Base-by-base conservation (phyloP, 2,888 invertebrate genomes). In the Callinectes sapidus region DNA sequence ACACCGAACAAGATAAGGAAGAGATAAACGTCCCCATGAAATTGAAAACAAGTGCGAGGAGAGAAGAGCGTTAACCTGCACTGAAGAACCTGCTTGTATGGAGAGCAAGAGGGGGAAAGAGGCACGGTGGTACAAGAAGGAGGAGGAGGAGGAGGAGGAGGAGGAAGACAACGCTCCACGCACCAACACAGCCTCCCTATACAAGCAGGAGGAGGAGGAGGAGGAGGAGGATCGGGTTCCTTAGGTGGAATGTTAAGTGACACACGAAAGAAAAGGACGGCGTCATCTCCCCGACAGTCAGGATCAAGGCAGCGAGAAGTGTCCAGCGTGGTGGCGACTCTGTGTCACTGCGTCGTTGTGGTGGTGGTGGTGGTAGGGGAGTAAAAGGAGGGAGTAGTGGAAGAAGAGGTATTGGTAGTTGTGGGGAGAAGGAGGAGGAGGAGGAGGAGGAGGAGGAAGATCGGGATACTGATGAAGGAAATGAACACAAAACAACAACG, bases 211-310 rank as follows among this genome's bases (percentile, higher is more conserved):
- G 61, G 18, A 61, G 61, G 18, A 61, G 71, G 28, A 28, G 71
- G 28, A 71, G 71, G 71, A 71, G 71, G n/a, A 5, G 28, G 23
- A 71, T 71, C 71, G 71, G 6, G 71, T 71, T 71, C 71, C 71
- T 71, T 10, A 71, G 28, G 71, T 71, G 71, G 71, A 71, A 71
- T 71, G 71, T 71, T 71, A 71, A 71, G 71, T 71, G 71, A 71
- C 71, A 71, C 18, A n/a, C n/a, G 71, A 71, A 71, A 71, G 71
- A 71, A 71, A 71, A 71, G n/a, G 71, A 71, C 28, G 71, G 28
- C 71, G 71, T 71, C 71, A 71, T 71, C n/a, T 71, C 23, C 28
- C 71, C 28, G 48, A 48, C 71, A 71, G 71, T 23, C 10, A 23
- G 71, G 28, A 71, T 71, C 71, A 28, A 71, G 71, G 71, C 28